Evolutionary conservation across 2,797 vertebrate species (phyloP).

Genomic region (Xenentodon cancila): DNA sequence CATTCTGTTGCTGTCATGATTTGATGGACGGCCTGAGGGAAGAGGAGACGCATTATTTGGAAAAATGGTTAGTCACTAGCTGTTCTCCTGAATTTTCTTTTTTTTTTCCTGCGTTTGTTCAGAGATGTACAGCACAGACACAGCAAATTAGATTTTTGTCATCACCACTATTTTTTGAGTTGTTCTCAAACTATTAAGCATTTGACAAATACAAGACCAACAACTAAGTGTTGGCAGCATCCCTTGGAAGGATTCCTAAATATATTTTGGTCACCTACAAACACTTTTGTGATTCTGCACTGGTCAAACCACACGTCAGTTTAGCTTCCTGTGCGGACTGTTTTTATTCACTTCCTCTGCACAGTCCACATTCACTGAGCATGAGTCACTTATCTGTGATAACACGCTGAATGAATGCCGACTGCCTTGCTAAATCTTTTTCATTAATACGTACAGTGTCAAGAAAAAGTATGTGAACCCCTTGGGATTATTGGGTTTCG

Average conservation of each 20-base stretch:
- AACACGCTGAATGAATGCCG: too few species aligned
- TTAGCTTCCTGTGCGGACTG: conserved; percentile 52
- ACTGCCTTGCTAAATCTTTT: too few species aligned
- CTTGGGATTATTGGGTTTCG: too few species aligned
- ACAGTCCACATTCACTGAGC: conserved; percentile 22
- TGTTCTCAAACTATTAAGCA: conserved; percentile 35
- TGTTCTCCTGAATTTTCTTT: not conserved
- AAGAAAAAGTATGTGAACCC: too few species aligned
- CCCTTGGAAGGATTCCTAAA: conserved; percentile 40
- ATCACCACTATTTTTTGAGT: conserved; percentile 48
- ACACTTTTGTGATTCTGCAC: conserved; percentile 51
- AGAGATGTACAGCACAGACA: conserved; percentile 25
- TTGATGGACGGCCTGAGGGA: conserved; percentile 64
- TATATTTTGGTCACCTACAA: conserved; percentile 50
- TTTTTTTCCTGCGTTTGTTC: not conserved
- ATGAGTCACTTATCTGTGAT: conserved; percentile 34
- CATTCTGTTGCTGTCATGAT: conserved; percentile 69
- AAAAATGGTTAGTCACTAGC: conserved; percentile 40
- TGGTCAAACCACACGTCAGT: conserved; percentile 55
- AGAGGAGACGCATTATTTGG: conserved; percentile 36
- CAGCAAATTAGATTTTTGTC: conserved; percentile 48
- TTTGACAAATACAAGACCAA: conserved; percentile 50
- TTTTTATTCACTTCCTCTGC: conserved; percentile 55
- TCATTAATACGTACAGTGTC: too few species aligned
- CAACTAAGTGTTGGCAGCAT: conserved; percentile 46